Evolutionary conservation across 1,140 invertebrate species (phyloP).

Genomic region (Hypsibius dujardini): DNA sequence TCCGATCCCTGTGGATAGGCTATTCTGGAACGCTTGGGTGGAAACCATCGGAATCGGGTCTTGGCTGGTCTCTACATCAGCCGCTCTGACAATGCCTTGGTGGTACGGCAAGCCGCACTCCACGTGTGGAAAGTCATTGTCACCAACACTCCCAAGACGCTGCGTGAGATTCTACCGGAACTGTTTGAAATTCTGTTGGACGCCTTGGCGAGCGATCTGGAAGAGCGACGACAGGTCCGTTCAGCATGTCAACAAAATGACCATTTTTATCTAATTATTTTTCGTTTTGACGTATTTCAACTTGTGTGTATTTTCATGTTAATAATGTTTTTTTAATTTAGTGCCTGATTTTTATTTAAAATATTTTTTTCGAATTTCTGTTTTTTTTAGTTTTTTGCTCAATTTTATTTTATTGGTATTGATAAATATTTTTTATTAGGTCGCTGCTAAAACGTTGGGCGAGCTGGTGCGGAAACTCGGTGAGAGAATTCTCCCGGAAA

Average conservation of each 20-base stretch:
- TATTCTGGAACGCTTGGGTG: constrained; percentile 68
- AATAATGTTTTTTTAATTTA: constrained; percentile 7
- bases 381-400: background rate
- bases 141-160: constrained; percentile 11
- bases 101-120: constrained; percentile 87
- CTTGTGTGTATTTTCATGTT: no score
- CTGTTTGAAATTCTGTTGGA: constrained; percentile 75
- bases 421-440: constrained; percentile 32
- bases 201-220: constrained; percentile 80
- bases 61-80: constrained; percentile 93
- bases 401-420: no score
- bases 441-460: constrained; percentile 83
- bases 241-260: background rate
- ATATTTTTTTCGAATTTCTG: constrained; percentile 20
- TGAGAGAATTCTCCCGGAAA: constrained; percentile 87
- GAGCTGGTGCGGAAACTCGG: constrained; percentile 93
- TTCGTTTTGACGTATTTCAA: no score
- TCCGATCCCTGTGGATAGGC: constrained; percentile 38
- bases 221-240: constrained; percentile 67
- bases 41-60: constrained; percentile 72
- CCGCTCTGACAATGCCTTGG: constrained; percentile 79
- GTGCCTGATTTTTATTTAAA: constrained; percentile 6
- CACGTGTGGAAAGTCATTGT: constrained; percentile 77
- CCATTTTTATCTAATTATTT: no score
- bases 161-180: constrained; percentile 34